Percentiles rank a stretch among this genome's conserved stretches.
Conservation (phyloP, 2,888 invertebrate genomes). For the Apoda limacodes region DNA sequence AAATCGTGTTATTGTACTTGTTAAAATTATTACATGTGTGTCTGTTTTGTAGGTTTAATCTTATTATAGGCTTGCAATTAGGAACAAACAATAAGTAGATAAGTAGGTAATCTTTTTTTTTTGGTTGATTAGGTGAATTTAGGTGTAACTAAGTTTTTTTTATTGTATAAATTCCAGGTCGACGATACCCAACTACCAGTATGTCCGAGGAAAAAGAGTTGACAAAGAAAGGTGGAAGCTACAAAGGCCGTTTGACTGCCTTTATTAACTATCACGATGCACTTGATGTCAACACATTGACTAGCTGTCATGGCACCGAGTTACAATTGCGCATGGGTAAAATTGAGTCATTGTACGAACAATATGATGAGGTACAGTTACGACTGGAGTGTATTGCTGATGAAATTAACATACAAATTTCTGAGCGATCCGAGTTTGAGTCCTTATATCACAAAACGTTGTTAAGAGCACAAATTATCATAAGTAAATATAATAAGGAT, state of each 20-base stretch:
- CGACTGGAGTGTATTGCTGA: slow-evolving; percentile 16
- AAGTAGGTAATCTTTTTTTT: no score
- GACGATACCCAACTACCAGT: neutral
- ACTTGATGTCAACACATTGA: slow-evolving; percentile 6
- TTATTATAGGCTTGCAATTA: no score
- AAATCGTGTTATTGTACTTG: no score
- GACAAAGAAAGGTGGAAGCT: slow-evolving; percentile 9
- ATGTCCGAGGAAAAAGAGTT: slow-evolving; percentile 11
- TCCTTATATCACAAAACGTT: slow-evolving; percentile 12
- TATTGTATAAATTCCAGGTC: neutral
- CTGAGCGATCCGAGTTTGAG: slow-evolving; percentile 7
- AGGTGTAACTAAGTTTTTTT: neutral
- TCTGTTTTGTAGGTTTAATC: no score
- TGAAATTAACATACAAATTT: slow-evolving; percentile 6
- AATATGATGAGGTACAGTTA: slow-evolving; percentile 20
- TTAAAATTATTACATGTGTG: no score
- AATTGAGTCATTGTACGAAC: slow-evolving; percentile 14
- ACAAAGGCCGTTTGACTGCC: slow-evolving; percentile 9
- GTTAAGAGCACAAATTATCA: slow-evolving; percentile 1
- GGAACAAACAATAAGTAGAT: no score
- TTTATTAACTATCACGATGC: slow-evolving; percentile 9
- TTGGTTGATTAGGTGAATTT: no score
- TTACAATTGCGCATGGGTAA: slow-evolving; percentile 17
- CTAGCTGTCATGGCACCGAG: slow-evolving; percentile 6
- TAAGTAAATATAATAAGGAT: neutral